Conservation (phyloP, 2,888 invertebrate genomes). For the Pasiphila rectangulata region DNA sequence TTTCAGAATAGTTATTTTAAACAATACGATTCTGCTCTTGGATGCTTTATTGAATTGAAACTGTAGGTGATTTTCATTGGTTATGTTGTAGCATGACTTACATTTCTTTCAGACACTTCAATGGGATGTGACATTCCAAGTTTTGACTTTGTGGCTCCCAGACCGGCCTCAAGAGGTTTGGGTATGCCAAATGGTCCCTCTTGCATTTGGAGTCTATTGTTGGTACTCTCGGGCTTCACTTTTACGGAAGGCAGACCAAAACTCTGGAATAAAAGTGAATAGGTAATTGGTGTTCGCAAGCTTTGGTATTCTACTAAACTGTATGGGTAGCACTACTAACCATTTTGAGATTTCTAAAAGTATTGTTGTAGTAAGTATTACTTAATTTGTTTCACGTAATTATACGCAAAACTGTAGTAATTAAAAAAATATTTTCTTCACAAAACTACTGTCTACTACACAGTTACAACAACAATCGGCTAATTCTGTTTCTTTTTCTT, state of each 20-base stretch:
- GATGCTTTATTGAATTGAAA: too few species aligned
- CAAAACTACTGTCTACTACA: too few species aligned
- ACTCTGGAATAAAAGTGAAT: constrained; percentile 75
- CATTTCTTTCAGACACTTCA: constrained; percentile 84
- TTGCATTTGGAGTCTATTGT: constrained; percentile 58
- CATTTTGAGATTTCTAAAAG: constrained; percentile 26
- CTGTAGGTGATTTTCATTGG: too few species aligned
- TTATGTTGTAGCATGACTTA: constrained; percentile 58
- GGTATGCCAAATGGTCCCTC: constrained; percentile 84
- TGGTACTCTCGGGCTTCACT: constrained; percentile 74
- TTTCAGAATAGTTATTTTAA: too few species aligned
- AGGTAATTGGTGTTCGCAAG: not conserved
- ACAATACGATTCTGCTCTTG: too few species aligned
- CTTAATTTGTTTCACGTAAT: too few species aligned
- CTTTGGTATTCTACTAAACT: not conserved
- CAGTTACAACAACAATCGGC: constrained; percentile 15
- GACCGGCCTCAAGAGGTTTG: constrained; percentile 82
- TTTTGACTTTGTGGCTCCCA: constrained; percentile 74
- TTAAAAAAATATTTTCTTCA: too few species aligned
- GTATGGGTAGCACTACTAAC: constrained; percentile 27
- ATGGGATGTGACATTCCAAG: constrained; percentile 83
- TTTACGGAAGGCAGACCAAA: constrained; percentile 83
- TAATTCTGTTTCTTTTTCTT: too few species aligned
- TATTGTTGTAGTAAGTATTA: too few species aligned
- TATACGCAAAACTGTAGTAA: too few species aligned